Evolutionary conservation across 1,140 invertebrate species (phyloP), one percentile per base, ranked within the genome.

Genomic region (Lanistes nyassanus): DNA sequence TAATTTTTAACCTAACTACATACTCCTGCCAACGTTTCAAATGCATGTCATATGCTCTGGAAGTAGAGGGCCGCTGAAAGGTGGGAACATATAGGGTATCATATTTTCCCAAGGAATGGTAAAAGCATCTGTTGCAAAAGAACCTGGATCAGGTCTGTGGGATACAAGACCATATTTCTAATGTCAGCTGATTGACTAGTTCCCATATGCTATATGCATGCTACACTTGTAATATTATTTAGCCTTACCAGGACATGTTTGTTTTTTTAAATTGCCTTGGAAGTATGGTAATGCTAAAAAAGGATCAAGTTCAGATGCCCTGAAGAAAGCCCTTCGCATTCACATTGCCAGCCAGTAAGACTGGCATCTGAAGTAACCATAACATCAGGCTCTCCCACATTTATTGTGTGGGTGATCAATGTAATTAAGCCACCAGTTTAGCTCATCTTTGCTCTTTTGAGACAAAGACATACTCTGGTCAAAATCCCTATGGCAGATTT

Each of bases 1-100:
- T 23, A 21, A 65, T 65, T 36, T 65, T 6, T 19, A 36, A 36
- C 9, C 3, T 1, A 65, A 36, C 39, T 31, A 65, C 62, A 65
- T 21, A 65, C 7, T 65, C 26, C n/a, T 31, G n/a, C 62, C 62
- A 65, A 5, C n/a, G 9, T 65, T 4, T 62, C 11, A 13, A 13
- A 21, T 62, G 13, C 13, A 31, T 11, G 11, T 21, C 58, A n/a
- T n/a, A n/a, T n/a, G n/a, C n/a, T n/a, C n/a, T n/a, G n/a, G n/a
- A n/a, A n/a, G n/a, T n/a, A n/a, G n/a, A n/a, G n/a, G n/a, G n/a
- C n/a, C n/a, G n/a, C n/a, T n/a, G n/a, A n/a, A n/a, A n/a, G n/a
- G n/a, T n/a, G n/a, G n/a, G 26, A 69, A 69, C n/a, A 39, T 39
- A 69, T 47, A 69, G 29, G 51, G 39, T n/a, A n/a, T n/a, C n/a